These are phyloP conservation scores for Carabus problematicus DNA, from an alignment of 2,888 invertebrate species.

Conservation along the genomic window DNA sequence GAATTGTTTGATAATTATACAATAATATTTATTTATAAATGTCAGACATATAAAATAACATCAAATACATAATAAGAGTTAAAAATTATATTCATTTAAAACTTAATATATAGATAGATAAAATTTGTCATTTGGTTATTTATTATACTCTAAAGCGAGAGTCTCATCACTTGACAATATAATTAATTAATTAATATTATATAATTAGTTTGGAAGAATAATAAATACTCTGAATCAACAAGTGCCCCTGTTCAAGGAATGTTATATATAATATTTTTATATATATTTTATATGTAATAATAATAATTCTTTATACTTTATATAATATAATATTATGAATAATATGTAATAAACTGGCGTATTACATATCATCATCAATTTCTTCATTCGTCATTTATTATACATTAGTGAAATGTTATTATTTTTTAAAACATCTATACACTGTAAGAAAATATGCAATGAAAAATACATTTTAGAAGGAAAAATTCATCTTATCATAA, in stretches of 20 bases:
- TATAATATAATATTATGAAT: constrained; percentile 36
- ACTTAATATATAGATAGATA: constrained; percentile 43
- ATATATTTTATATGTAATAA: too few species aligned
- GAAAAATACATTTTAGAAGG: constrained; percentile 32
- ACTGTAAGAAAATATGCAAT: constrained; percentile 40
- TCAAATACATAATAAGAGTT: constrained; percentile 42
- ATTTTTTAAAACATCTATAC: constrained; percentile 30
- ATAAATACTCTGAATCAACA: constrained; percentile 42
- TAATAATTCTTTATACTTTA: constrained; percentile 36
- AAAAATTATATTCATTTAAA: constrained; percentile 42
- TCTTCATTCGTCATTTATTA: constrained; percentile 14
- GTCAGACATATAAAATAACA: constrained; percentile 43
- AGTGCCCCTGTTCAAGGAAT: constrained; percentile 42
- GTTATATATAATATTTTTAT: constrained; percentile 41
- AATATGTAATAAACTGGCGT: too few species aligned
- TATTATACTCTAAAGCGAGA: constrained; percentile 41
- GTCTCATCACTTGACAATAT: constrained; percentile 40
- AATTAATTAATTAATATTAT: too few species aligned
- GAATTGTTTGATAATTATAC: constrained; percentile 32
- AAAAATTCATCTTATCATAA: not conserved
- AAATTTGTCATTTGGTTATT: constrained; percentile 43
- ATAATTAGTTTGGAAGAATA: constrained; percentile 41
- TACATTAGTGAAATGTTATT: constrained; percentile 39
- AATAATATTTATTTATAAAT: constrained; percentile 43
- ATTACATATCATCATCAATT: constrained; percentile 25